phyloP scores from a whole-genome alignment of 2,888 invertebrate species.

The Coleophora deauratella region DNA sequence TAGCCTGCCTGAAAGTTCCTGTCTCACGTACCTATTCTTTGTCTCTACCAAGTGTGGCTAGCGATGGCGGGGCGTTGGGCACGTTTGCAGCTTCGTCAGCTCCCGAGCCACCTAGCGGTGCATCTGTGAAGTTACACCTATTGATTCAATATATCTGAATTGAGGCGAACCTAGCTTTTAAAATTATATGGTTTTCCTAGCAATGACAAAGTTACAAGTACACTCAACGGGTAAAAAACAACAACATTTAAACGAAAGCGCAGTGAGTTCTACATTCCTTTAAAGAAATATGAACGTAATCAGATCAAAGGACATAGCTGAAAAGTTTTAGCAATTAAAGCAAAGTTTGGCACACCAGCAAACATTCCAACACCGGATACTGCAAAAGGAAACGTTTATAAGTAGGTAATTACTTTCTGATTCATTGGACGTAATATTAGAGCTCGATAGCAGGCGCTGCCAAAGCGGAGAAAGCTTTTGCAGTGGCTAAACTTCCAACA shows the following conservation, averaged over 20 bases:
- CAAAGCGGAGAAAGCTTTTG: background rate
- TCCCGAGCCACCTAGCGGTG: background rate
- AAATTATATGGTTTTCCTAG: no score
- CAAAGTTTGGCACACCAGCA: no score
- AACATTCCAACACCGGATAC: no score
- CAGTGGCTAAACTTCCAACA: slow-evolving; percentile 1
- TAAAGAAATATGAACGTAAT: slow-evolving; percentile 1
- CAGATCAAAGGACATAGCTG: background rate
- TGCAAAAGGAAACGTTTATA: no score
- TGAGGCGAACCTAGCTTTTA: no score
- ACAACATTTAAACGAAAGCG: no score
- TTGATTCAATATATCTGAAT: background rate
- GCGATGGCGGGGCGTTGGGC: slow-evolving; percentile 18
- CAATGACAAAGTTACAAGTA: no score
- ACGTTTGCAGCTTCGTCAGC: slow-evolving; percentile 7
- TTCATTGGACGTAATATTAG: no score
- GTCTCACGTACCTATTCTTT: slow-evolving; percentile 15
- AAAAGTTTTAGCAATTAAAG: background rate
- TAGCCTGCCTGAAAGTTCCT: slow-evolving; percentile 1
- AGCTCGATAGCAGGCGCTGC: no score
- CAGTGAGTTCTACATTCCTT: background rate
- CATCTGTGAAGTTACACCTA: slow-evolving; percentile 11
- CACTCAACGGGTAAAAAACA: no score
- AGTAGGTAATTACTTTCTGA: no score
- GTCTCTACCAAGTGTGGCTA: slow-evolving; percentile 15